Conservation (phyloP, 2,797 vertebrate species). For the Clarias fuscus region DNA sequence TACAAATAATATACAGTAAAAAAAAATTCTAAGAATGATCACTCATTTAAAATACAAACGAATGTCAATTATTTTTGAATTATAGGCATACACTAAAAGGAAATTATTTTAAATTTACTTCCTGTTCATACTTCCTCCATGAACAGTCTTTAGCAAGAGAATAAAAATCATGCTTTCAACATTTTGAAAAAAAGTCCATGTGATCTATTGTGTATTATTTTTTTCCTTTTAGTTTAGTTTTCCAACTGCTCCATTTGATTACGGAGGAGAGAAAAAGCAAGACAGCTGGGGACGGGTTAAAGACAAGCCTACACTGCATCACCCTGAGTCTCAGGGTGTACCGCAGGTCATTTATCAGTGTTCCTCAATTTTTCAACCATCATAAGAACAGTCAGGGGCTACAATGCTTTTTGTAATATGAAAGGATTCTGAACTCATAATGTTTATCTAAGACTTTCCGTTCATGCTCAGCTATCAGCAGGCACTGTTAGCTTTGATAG, state of each 20-base stretch:
- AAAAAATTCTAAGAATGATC: background rate
- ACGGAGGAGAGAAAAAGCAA: background rate
- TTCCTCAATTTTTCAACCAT: background rate
- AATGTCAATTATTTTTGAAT: background rate
- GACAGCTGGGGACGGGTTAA: background rate
- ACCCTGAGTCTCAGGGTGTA: background rate
- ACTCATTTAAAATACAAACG: background rate
- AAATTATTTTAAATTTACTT: background rate
- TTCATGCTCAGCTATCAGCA: background rate
- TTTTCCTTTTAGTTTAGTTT: background rate
- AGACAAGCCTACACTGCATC: background rate
- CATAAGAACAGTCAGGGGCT: background rate
- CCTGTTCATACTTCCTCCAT: background rate
- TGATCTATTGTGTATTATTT: background rate
- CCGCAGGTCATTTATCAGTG: background rate
- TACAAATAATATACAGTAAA: background rate
- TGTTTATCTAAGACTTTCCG: background rate
- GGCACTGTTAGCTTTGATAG: background rate
- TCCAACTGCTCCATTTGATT: background rate
- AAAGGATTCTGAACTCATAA: background rate
- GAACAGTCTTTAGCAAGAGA: background rate
- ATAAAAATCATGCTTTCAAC: background rate
- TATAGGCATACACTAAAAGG: background rate
- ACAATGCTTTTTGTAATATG: background rate
- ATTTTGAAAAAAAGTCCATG: background rate